A percentile compares a stretch with the other conserved stretches of the same genome.
phyloP scores from a whole-genome alignment of 2,113 vertebrate species.

The Cheilinus undulatus region DNA sequence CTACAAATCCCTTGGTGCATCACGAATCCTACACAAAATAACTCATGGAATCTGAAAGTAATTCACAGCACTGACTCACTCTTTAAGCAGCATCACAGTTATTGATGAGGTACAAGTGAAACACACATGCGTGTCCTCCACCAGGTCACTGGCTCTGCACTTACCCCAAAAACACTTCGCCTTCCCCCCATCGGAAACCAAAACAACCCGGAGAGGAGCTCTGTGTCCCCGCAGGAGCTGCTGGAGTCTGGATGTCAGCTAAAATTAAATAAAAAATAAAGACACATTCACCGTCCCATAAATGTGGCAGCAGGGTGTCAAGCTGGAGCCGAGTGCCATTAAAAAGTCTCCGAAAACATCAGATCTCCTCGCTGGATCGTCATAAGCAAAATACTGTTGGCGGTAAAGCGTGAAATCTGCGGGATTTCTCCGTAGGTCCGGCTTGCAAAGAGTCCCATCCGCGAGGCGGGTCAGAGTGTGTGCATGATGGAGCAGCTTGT shows the following conservation, averaged over 20 bases:
- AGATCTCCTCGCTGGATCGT: constrained; percentile 20
- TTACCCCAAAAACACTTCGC: constrained; percentile 60
- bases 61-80: too few relatives aligned
- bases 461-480: constrained; percentile 24
- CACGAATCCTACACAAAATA: neutral
- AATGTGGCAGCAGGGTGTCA: constrained; percentile 24
- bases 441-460: constrained; percentile 44
- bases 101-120: neutral
- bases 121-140: constrained; percentile 51
- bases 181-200: constrained; percentile 28
- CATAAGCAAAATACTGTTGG: neutral
- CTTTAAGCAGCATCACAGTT: neutral
- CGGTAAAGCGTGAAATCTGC: constrained; percentile 1
- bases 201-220: constrained; percentile 29
- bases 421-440: constrained; percentile 13
- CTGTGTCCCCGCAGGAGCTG: constrained; percentile 13
- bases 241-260: neutral
- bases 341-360: constrained; percentile 41
- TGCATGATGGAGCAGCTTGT: constrained; percentile 32
- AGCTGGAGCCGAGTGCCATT: constrained; percentile 18
- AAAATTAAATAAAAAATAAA: neutral
- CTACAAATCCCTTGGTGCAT: neutral
- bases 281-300: constrained; percentile 58
- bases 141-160: constrained; percentile 50
- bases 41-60: neutral